Conservation (phyloP, 2,888 invertebrate species). For the Mamestra brassicae region DNA sequence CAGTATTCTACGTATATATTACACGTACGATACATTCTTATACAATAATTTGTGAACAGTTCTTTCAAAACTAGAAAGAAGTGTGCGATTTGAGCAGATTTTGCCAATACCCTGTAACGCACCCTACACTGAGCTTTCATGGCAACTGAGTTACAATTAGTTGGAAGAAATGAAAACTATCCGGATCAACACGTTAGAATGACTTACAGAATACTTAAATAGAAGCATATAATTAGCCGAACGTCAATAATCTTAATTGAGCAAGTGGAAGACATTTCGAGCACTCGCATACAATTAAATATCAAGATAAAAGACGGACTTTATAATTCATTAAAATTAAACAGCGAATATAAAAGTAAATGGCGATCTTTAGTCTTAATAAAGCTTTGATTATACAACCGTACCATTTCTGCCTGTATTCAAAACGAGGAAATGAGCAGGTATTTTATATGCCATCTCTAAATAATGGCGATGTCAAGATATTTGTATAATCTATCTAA, state of each 20-base stretch:
- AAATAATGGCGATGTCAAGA: constrained; percentile 15
- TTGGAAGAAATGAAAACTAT: constrained; percentile 32
- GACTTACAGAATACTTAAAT: constrained; percentile 24
- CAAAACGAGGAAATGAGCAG: background rate
- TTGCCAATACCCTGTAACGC: constrained; percentile 79
- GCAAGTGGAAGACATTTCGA: constrained; percentile 53
- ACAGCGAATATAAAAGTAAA: constrained; percentile 37
- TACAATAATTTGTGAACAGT: constrained; percentile 72
- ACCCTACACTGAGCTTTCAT: constrained; percentile 66
- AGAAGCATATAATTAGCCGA: constrained; percentile 37
- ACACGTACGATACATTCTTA: constrained; percentile 65
- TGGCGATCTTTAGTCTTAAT: constrained; percentile 66
- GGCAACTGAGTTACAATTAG: constrained; percentile 69
- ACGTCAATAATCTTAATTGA: constrained; percentile 31
- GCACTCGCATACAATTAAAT: constrained; percentile 42
- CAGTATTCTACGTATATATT: constrained; percentile 71
- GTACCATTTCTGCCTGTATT: constrained; percentile 17
- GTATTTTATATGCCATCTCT: constrained; percentile 5
- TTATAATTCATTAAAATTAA: constrained; percentile 47
- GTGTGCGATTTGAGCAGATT: constrained; percentile 78
- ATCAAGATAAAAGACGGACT: constrained; percentile 50
- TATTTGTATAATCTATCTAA: constrained; percentile 22
- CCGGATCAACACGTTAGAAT: constrained; percentile 12
- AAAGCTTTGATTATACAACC: constrained; percentile 66
- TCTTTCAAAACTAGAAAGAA: constrained; percentile 70